Evolutionary conservation across 2,797 vertebrate genomes (phyloP).

Genomic region (Toxotes lorentzi): DNA sequence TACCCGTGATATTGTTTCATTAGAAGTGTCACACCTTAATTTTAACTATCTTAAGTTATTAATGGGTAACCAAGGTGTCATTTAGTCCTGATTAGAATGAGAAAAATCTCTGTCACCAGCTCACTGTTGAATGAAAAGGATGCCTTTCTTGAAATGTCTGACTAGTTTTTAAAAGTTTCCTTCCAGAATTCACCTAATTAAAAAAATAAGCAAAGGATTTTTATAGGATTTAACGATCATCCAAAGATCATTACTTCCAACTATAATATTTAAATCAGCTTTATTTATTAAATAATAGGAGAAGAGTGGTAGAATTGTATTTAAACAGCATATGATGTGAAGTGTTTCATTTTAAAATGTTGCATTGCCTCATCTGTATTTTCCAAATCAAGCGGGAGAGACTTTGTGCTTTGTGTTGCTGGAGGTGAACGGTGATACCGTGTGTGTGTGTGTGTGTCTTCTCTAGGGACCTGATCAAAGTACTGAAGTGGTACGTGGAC

Average conservation of each 20-base stretch:
- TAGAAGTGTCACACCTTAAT: constrained; percentile 12
- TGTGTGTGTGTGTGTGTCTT: constrained; percentile 25
- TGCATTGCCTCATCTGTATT: constrained; percentile 51
- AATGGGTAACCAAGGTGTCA: not conserved
- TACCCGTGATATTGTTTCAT: constrained; percentile 21
- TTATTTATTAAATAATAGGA: constrained; percentile 7
- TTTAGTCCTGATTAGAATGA: not conserved
- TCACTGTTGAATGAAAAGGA: not conserved
- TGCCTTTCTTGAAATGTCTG: not conserved
- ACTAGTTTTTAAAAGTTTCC: not conserved
- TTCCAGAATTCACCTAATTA: not conserved
- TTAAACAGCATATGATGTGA: not conserved
- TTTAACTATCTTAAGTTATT: not conserved
- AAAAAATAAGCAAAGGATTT: not conserved
- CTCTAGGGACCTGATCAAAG: constrained; percentile 97
- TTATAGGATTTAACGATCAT: not conserved
- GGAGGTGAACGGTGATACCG: constrained; percentile 34
- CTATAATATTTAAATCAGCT: not conserved
- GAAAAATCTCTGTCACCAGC: not conserved
- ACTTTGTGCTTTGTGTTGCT: not conserved
- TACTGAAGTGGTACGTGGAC: constrained; percentile 99
- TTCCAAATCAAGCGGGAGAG: constrained; percentile 25
- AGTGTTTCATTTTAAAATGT: constrained; percentile 33
- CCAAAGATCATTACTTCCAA: not conserved
- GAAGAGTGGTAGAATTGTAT: not conserved